These are phyloP conservation scores for Lasiurus cinereus DNA, from an alignment of 2,113 vertebrate species.

Conservation along the genomic window DNA sequence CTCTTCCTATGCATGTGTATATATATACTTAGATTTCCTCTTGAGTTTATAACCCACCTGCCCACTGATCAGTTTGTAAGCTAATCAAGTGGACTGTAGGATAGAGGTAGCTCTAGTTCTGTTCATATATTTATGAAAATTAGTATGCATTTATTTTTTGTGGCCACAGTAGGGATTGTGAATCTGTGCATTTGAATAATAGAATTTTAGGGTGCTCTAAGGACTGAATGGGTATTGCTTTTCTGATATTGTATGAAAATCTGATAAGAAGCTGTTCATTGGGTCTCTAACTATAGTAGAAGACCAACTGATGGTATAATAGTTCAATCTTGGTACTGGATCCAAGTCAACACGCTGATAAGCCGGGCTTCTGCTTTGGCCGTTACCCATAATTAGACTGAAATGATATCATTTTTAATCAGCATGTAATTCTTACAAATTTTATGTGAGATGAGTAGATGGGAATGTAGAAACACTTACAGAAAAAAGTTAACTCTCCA, in stretches of 20 bases:
- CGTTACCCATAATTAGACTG: not conserved
- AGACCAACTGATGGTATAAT: not conserved
- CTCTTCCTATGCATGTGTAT: not conserved
- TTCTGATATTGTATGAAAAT: constrained; percentile 36
- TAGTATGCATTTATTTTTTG: constrained; percentile 47
- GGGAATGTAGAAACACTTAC: not conserved
- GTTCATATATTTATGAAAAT: not conserved
- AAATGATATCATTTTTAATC: constrained; percentile 46
- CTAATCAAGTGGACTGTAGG: not conserved
- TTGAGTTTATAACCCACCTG: not conserved
- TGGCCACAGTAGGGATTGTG: not conserved
- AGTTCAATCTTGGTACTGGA: constrained; percentile 8
- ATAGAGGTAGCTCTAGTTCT: not conserved
- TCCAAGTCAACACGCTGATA: not conserved
- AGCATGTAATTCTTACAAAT: not conserved
- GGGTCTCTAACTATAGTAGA: constrained; percentile 33
- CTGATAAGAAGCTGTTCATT: not conserved
- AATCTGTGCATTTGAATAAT: constrained; percentile 26
- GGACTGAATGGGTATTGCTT: not conserved
- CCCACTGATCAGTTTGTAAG: not conserved
- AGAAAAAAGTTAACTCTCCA: not conserved
- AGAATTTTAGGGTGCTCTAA: constrained; percentile 25
- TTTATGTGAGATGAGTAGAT: not conserved
- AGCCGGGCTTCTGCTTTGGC: not conserved
- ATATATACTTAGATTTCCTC: constrained; percentile 22